Evolutionary conservation across 2,888 invertebrate genomes (phyloP), one percentile per base, ranked within the genome.

Genomic region (Augiades crinisus): DNA sequence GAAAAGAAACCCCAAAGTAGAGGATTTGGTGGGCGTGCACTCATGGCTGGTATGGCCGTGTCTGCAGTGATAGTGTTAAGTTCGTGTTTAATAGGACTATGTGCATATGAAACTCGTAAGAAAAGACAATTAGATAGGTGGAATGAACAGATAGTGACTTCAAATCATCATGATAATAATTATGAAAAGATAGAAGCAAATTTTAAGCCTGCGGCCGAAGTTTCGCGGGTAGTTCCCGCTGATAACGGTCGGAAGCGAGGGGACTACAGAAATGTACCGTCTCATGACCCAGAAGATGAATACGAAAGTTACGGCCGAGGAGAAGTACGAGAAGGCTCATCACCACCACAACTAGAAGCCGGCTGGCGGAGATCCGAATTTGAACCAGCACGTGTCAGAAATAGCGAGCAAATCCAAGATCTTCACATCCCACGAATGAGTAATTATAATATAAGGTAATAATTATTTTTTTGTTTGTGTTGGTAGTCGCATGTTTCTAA

Each of bases 181-280:
- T 95, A 95, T 70, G 95, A 95, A 75, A 95, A 95, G 87, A 95
- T 95, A 60, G 95, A 95, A 73, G 92, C 94, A 89, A 93, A 92
- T 75, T 91, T 92, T 63, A 85, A 86, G 61, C 78, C 72, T 58
- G 61, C 57, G 12, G 74, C 78, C 27, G 83, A 86, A 64, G 70
- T 78, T 58, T 77, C 84, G 34, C 71, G 81, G 44, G 76, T 78
- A 44, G 62, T 77, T 60, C 62, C 78, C 44, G 58, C 74, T n/a
- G 86, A 87, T 37, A 80, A 62, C 64, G 71, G 70, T 58, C 80
- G 88, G 47, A 93, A 92, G 67, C 91, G 94, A 59, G 94, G 94
- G 31, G 94, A 94, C 65, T 94, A 94, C 71, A 90, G 93, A 61
- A 93, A 94, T 64, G 93, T 94, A 57, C 94, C 94, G 33, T 92